Evolutionary conservation across 2,888 invertebrate species (phyloP).

Genomic region (Melieria crassipennis): DNA sequence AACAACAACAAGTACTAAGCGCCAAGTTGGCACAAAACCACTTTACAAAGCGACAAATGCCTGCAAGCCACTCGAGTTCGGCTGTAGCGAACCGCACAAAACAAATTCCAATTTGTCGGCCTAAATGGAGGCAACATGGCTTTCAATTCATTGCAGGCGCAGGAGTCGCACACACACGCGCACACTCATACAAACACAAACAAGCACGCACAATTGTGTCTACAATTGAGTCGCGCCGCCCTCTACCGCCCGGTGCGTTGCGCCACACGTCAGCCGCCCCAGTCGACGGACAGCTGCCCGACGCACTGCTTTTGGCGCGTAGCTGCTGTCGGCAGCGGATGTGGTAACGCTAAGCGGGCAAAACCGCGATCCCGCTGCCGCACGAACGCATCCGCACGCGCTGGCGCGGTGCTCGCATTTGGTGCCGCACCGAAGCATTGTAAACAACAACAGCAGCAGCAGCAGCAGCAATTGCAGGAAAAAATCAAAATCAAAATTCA

Average conservation of each 20-base stretch:
- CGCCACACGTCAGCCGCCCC: too few relatives aligned
- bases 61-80: not conserved
- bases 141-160: slow-evolving; percentile 11
- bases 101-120: slow-evolving; percentile 34
- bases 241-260: too few relatives aligned
- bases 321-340: too few relatives aligned
- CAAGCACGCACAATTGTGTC: not conserved
- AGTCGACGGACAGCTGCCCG: too few relatives aligned
- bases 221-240: not conserved
- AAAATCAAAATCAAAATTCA: slow-evolving; percentile 40
- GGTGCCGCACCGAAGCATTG: not conserved
- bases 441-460: not conserved
- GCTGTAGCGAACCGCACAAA: not conserved
- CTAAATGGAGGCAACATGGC: slow-evolving; percentile 22
- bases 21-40: slow-evolving; percentile 5
- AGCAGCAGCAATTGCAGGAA: not conserved
- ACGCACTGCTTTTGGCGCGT: too few relatives aligned
- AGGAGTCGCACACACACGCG: not conserved
- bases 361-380: not conserved
- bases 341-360: too few relatives aligned
- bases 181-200: not conserved
- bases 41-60: slow-evolving; percentile 18
- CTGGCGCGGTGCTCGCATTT: not conserved
- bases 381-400: not conserved
- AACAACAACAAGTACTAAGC: slow-evolving; percentile 10